phyloP scores from a whole-genome alignment of 2,113 vertebrate species.

The Natator depressus region DNA sequence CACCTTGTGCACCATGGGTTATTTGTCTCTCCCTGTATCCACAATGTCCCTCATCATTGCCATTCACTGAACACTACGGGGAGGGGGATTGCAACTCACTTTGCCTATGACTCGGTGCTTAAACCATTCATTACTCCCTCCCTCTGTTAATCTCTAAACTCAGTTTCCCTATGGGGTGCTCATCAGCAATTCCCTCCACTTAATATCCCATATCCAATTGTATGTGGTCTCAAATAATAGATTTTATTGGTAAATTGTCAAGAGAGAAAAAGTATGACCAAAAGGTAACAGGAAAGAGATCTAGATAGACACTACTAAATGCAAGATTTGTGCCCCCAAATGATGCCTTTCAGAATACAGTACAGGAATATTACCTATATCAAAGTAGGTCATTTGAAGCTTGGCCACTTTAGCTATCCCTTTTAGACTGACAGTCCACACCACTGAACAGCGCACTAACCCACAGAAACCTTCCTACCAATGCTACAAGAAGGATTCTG shows the following conservation, averaged over 20 bases:
- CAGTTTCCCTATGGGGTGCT: neutral
- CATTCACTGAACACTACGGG: neutral
- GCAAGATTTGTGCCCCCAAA: neutral
- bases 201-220: neutral
- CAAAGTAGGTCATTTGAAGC: neutral
- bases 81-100: neutral
- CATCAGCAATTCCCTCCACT: neutral
- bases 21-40: neutral
- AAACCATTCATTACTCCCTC: neutral
- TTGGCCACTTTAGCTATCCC: neutral
- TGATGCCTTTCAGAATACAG: neutral
- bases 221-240: neutral
- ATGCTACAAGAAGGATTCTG: no score
- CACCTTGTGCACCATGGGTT: neutral
- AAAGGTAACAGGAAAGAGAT: neutral
- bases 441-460: no score
- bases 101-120: neutral
- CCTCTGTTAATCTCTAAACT: neutral
- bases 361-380: neutral
- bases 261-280: neutral
- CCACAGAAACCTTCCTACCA: no score
- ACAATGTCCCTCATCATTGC: neutral
- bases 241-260: neutral
- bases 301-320: neutral
- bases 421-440: neutral